A percentile compares a stretch with the other conserved stretches of the same genome.
Evolutionary conservation across 2,113 vertebrate genomes (phyloP).

Genomic region (Propithecus coquereli): DNA sequence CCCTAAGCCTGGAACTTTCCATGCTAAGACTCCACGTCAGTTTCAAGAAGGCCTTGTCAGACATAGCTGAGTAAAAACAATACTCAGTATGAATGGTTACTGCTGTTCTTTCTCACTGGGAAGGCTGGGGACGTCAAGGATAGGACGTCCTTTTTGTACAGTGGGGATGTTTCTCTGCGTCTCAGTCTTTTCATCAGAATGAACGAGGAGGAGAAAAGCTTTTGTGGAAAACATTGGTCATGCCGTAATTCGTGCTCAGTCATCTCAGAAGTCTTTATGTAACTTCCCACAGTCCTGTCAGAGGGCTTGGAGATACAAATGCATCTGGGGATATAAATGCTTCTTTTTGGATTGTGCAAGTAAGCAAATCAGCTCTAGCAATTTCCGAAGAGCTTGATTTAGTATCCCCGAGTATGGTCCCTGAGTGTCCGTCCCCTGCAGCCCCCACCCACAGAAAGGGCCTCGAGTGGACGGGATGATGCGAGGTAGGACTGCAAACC

Average conservation of each 20-base stretch:
- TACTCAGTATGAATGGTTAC: constrained; percentile 39
- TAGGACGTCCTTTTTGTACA: not conserved
- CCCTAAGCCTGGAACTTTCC: constrained; percentile 62
- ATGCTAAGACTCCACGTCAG: constrained; percentile 51
- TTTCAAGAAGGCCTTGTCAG: constrained; percentile 73
- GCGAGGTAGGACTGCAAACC: fast-evolving
- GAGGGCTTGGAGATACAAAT: constrained; percentile 43
- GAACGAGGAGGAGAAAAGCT: not conserved
- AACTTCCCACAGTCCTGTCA: constrained; percentile 53
- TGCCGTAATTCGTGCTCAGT: not conserved
- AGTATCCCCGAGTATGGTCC: not conserved
- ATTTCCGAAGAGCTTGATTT: constrained; percentile 52
- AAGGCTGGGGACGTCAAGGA: constrained; percentile 34
- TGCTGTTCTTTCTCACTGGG: constrained; percentile 40
- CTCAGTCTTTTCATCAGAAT: constrained; percentile 25
- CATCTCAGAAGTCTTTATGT: constrained; percentile 47
- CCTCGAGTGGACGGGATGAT: not conserved
- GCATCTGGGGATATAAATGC: not conserved
- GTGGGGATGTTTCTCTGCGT: not conserved
- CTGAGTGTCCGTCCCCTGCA: not conserved
- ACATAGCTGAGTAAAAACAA: constrained; percentile 64
- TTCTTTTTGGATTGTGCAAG: constrained; percentile 38
- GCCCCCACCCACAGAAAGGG: not conserved
- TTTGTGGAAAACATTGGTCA: constrained; percentile 59
- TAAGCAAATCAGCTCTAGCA: constrained; percentile 19